Evolutionary conservation across 2,113 vertebrate genomes (phyloP), one percentile per base, ranked within the genome.

Genomic region (Zootoca vivipara): DNA sequence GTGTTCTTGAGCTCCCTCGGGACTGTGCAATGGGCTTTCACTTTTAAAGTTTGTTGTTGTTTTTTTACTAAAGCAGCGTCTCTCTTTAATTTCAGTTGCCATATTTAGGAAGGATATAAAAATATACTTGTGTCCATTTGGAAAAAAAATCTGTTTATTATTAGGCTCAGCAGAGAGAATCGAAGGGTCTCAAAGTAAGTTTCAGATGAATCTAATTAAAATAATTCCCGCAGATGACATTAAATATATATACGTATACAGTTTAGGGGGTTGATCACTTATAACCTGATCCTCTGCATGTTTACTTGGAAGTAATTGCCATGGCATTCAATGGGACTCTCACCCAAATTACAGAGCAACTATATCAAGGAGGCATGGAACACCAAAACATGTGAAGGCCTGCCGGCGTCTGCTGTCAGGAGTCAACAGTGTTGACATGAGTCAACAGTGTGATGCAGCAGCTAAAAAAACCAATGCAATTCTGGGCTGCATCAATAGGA

Each of bases 121-220:
- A 94, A 90, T 20, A 33, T 56, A 26, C 40, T 18, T 85, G 94
- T 85, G 67, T 0, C 1, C 87, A 95, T 94, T 95, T 92, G 93
- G n/a, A n/a, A 95, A 90, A 93, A 90, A 95, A 72, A 62, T 96
- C 96, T 97, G 96, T 96, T 97, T 96, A 92, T 89, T 96, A 96
- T 97, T 96, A 97, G 93, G 89, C 83, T 84, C 90, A 95, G 92
- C 95, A 95, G 92, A 93, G 95, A 93, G 95, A 90, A 93, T 94
- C 91, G 92, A 88, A 88, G 84, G 79, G 94, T 90, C 92, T 95
- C 90, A 93, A 95, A 95, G 94, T 94, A 93, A 94, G 95, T 94
- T 96, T 96, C 93, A 90, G 94, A 94, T 91, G 89, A 95, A 89
- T 93, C 93, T 95, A 95, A 96, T 95, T 96, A 95, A 96, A 96